These are phyloP conservation scores for Arge pagana DNA, from an alignment of 2,888 invertebrate species.

Conservation along the genomic window DNA sequence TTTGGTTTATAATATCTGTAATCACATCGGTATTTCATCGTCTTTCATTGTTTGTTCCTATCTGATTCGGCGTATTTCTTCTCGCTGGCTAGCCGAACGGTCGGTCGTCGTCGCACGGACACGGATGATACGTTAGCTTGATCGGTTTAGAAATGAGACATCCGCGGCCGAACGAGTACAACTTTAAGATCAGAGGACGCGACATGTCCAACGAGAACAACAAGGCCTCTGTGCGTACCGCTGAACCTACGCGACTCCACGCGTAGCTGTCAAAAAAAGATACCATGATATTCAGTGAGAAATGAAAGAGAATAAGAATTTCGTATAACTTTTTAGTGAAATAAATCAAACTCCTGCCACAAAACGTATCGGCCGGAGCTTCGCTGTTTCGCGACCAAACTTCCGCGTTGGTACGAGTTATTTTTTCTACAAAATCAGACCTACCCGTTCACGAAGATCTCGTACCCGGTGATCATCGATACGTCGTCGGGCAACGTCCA, in stretches of 20 bases:
- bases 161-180: slow-evolving; percentile 28
- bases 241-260: slow-evolving; percentile 27
- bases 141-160: slow-evolving; percentile 28
- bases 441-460: slow-evolving; percentile 29
- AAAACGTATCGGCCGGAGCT: too few relatives aligned
- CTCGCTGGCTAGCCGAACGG: too few relatives aligned
- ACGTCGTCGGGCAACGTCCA: slow-evolving; percentile 29
- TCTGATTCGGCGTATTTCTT: too few relatives aligned
- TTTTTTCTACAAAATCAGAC: not conserved
- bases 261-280: slow-evolving; percentile 19
- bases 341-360: too few relatives aligned
- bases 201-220: slow-evolving; percentile 24
- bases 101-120: slow-evolving; percentile 3
- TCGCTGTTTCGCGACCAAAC: not conserved
- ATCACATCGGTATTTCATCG: too few relatives aligned
- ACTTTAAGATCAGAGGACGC: slow-evolving; percentile 24
- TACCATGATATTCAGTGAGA: too few relatives aligned
- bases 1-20: too few relatives aligned
- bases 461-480: slow-evolving; percentile 27
- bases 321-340: too few relatives aligned
- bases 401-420: too few relatives aligned
- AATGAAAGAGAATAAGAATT: too few relatives aligned
- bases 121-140: slow-evolving; percentile 19
- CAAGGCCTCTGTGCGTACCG: slow-evolving; percentile 31
- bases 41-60: too few relatives aligned